Percentiles rank a stretch among this genome's conserved stretches.
Evolutionary conservation across 1,140 invertebrate genomes (phyloP).

Genomic region (Augochlora pura): DNA sequence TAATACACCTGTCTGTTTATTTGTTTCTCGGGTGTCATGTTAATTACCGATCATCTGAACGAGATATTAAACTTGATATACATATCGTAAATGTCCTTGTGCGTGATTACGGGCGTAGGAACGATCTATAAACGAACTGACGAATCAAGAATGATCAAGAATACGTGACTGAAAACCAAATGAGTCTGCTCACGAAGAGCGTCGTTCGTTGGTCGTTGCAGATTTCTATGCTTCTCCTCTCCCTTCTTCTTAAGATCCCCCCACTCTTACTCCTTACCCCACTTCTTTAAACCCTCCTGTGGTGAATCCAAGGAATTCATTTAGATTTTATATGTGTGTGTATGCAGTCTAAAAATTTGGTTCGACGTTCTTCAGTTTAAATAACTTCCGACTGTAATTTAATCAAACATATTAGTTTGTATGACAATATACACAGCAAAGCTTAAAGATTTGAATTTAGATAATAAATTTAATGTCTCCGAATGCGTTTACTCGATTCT

Average conservation of each 20-base stretch:
- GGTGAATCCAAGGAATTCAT: conserved; percentile 28
- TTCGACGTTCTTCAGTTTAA: background rate
- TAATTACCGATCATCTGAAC: background rate
- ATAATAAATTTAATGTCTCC: background rate
- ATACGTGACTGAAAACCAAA: conserved; percentile 52
- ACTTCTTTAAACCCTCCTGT: conserved; percentile 34
- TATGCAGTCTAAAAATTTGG: background rate
- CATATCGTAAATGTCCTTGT: background rate
- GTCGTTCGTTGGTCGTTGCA: background rate
- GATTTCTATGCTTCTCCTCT: conserved; percentile 19
- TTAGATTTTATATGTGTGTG: background rate
- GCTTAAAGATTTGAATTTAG: no score
- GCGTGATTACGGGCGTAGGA: conserved; percentile 2
- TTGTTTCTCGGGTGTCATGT: background rate
- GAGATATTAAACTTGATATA: background rate
- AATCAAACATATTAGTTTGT: background rate
- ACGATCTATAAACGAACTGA: conserved; percentile 13
- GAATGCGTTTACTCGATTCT: background rate
- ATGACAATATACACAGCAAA: background rate
- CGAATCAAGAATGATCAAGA: conserved; percentile 40
- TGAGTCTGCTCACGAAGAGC: conserved; percentile 24
- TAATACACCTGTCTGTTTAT: conserved; percentile 9
- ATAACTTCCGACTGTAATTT: background rate
- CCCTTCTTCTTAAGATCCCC: conserved; percentile 12
- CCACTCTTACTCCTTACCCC: conserved; percentile 35